These are phyloP conservation scores for Odontocerum albicorne DNA, from an alignment of 2,888 invertebrate genomes.

Conservation along the genomic window DNA sequence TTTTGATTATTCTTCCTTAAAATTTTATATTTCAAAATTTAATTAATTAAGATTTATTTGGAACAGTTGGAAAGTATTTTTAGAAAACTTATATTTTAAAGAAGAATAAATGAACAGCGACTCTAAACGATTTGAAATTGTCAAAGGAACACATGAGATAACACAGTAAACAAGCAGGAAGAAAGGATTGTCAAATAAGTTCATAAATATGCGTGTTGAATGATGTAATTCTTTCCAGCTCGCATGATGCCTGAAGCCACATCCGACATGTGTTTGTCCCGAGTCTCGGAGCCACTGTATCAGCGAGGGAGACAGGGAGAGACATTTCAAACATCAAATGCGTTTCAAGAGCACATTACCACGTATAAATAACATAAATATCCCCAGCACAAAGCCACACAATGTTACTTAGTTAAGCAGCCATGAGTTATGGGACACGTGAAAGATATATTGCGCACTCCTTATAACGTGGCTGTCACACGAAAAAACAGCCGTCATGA, in stretches of 20 bases:
- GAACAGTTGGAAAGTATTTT: too few relatives aligned
- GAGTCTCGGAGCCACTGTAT: not conserved
- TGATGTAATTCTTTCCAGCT: slow-evolving; percentile 11
- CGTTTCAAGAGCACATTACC: slow-evolving; percentile 37
- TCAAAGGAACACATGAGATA: too few relatives aligned
- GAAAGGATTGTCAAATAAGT: too few relatives aligned
- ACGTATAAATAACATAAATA: slow-evolving; percentile 37
- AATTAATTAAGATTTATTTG: too few relatives aligned
- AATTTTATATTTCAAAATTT: too few relatives aligned
- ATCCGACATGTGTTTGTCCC: slow-evolving; percentile 26
- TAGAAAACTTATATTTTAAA: too few relatives aligned
- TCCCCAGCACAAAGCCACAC: slow-evolving; percentile 35
- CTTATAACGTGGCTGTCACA: slow-evolving; percentile 34
- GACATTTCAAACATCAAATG: slow-evolving; percentile 36
- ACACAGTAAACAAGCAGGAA: too few relatives aligned
- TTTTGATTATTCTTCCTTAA: too few relatives aligned
- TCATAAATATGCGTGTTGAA: too few relatives aligned
- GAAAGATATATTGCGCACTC: slow-evolving; percentile 37
- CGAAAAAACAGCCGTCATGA: slow-evolving; percentile 28
- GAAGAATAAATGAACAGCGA: too few relatives aligned
- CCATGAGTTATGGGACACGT: slow-evolving; percentile 35
- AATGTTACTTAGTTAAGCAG: slow-evolving; percentile 37
- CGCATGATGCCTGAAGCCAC: slow-evolving; percentile 10
- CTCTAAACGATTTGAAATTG: too few relatives aligned
- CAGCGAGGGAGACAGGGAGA: slow-evolving; percentile 12